These are phyloP conservation scores for Thermophis baileyi DNA, from an alignment of 2,113 vertebrate species.

Conservation along the genomic window DNA sequence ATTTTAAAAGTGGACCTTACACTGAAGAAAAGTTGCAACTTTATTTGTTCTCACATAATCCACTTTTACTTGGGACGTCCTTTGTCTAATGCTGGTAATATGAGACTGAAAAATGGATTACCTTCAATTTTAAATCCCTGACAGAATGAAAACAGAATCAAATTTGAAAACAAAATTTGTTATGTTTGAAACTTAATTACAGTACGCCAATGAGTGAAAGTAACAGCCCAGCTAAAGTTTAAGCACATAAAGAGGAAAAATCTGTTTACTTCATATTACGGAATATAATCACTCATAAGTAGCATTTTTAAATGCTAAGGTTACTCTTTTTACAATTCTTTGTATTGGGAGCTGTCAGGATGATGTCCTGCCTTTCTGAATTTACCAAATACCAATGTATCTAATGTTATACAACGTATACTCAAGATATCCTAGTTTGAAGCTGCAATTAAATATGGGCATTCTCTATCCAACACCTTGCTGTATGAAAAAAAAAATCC, in stretches of 20 bases:
- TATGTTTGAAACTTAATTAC: not conserved
- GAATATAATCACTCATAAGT: not conserved
- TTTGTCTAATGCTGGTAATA: not conserved
- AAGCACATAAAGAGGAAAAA: not conserved
- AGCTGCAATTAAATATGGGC: not conserved
- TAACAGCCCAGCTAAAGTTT: not conserved
- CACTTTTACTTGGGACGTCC: not conserved
- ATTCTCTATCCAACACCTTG: not conserved
- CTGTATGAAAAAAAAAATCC: not conserved
- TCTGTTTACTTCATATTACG: not conserved
- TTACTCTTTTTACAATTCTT: not conserved
- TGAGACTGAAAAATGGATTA: not conserved
- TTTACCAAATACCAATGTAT: not conserved
- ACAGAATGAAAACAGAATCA: constrained; percentile 10
- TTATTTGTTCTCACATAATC: constrained; percentile 1
- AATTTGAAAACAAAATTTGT: not conserved
- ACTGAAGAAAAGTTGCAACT: not conserved
- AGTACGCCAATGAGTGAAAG: not conserved
- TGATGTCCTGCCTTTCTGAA: not conserved
- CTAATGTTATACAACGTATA: not conserved
- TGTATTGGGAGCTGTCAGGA: not conserved
- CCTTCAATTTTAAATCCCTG: not conserved
- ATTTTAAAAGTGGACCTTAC: not conserved
- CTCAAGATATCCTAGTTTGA: not conserved
- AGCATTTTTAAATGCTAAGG: not conserved